Conservation (phyloP, 2,113 vertebrate species). For the Ochotona princeps region DNA sequence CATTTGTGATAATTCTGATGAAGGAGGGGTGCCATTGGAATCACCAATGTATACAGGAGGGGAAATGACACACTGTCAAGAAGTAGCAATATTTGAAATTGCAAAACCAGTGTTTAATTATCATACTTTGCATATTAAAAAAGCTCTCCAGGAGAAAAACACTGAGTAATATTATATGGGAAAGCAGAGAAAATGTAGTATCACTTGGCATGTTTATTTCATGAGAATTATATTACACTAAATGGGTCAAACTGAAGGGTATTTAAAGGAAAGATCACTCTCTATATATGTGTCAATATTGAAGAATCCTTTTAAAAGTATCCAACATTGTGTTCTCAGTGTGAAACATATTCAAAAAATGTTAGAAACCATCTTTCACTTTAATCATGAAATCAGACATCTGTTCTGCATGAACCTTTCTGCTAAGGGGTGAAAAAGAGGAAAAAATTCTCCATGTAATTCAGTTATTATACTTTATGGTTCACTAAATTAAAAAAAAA, state of each 20-base stretch:
- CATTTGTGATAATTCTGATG: not conserved
- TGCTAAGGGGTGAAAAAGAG: constrained; percentile 34
- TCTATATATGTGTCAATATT: not conserved
- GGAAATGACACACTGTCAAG: not conserved
- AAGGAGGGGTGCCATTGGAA: not conserved
- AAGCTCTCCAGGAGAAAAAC: not conserved
- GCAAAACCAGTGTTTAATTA: not conserved
- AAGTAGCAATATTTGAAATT: constrained; percentile 11
- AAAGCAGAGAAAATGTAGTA: not conserved
- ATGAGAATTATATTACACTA: not conserved
- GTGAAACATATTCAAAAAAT: not conserved
- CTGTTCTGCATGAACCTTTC: constrained; percentile 39
- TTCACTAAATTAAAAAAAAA: constrained; percentile 20
- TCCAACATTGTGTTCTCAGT: constrained; percentile 1
- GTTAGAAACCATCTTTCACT: constrained; percentile 19
- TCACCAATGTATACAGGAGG: not conserved
- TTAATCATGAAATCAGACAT: constrained; percentile 40
- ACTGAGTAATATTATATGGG: not conserved
- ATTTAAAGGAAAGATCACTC: not conserved
- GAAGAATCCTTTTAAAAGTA: not conserved
- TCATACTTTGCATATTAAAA: constrained; percentile 39
- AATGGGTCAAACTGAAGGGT: not conserved
- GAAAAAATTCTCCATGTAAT: constrained; percentile 7
- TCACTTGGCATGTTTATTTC: constrained; percentile 39
- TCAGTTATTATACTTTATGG: constrained; percentile 39